Evolutionary conservation across 92 coral and sea anemone species (phyloP).

Genomic region (Phenganax stokvisi): DNA sequence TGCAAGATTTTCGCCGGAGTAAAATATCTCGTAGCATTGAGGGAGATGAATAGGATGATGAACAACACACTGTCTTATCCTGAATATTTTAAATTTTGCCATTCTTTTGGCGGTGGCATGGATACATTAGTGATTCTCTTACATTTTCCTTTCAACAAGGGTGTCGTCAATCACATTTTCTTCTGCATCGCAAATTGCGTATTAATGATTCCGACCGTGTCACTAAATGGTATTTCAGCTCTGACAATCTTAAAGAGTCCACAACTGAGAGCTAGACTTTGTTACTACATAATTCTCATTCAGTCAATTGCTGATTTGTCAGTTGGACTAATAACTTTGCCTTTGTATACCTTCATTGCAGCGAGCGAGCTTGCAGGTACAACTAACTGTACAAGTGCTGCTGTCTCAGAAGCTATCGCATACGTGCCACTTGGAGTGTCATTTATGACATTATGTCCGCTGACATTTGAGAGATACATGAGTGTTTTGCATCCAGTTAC

Average conservation of each 20-base stretch:
- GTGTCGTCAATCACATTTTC: background rate
- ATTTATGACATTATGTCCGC: background rate
- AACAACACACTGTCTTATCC: too few relatives aligned
- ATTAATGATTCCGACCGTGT: conserved; percentile 4
- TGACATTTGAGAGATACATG: conserved; percentile 1
- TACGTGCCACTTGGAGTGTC: background rate
- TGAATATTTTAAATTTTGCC: too few relatives aligned
- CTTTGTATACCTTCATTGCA: background rate
- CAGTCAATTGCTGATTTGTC: conserved; percentile 2
- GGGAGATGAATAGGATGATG: too few relatives aligned
- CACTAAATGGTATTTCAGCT: conserved; percentile 1
- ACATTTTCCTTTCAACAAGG: background rate
- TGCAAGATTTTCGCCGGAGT: too few relatives aligned
- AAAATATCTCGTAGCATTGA: too few relatives aligned
- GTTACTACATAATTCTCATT: background rate
- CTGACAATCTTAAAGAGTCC: background rate
- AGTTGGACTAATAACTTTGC: background rate
- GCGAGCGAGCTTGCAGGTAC: background rate
- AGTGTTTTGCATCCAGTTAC: background rate
- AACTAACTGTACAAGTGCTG: background rate
- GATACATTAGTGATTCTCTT: background rate
- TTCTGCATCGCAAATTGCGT: background rate
- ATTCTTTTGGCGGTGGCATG: background rate
- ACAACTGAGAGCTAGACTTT: background rate
- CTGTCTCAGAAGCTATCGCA: background rate